These are phyloP conservation scores for Drosophila rellima DNA, from an alignment of 2,888 invertebrate genomes.

Conservation along the genomic window DNA sequence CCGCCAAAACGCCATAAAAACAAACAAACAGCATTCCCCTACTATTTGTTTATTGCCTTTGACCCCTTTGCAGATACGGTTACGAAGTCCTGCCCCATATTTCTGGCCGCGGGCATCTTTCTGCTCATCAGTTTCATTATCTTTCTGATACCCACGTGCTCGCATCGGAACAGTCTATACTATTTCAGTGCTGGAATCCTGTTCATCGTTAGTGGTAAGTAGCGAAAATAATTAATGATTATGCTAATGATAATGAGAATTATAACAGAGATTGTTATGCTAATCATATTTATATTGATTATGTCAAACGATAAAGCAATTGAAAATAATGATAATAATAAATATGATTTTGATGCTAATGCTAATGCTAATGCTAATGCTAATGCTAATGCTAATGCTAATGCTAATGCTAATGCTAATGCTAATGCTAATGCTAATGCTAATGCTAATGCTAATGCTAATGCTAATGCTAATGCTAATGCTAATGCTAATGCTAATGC, in stretches of 20 bases:
- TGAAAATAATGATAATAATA: not conserved
- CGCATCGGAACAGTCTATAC: conserved; percentile 91
- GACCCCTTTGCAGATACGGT: conserved; percentile 90
- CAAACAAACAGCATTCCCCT: not conserved
- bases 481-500: not conserved
- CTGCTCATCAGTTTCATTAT: conserved; percentile 92
- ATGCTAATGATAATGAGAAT: not conserved
- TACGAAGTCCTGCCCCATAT: conserved; percentile 93
- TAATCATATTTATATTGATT: not conserved
- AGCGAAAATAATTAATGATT: not conserved
- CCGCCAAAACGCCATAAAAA: not conserved
- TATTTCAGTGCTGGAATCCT: conserved; percentile 94
- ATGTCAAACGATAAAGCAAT: not conserved
- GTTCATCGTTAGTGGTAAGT: conserved; percentile 94
- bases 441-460: not conserved
- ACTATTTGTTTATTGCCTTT: not conserved
- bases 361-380: not conserved
- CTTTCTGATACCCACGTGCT: conserved; percentile 91
- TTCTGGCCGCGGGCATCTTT: conserved; percentile 91
- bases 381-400: not conserved
- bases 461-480: not conserved
- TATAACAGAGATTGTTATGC: no score
- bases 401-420: not conserved
- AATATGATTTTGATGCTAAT: no score
- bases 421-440: not conserved